Conservation (phyloP, 2,797 vertebrate species). For the Cercopithecus diana region DNA sequence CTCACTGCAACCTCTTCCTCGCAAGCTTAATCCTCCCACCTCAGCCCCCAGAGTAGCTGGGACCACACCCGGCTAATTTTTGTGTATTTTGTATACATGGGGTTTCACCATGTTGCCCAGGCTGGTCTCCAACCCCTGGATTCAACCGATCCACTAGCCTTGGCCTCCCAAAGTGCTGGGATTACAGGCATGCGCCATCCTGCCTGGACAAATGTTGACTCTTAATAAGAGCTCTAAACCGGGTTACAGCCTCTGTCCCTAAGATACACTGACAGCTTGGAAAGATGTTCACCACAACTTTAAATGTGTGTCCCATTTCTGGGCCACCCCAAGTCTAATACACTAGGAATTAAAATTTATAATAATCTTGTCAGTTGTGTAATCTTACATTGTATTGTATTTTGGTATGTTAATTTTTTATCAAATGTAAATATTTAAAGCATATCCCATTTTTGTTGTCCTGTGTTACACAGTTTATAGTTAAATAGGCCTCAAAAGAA, state of each 20-base stretch:
- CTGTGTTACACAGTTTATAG: not conserved
- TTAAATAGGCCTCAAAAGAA: not conserved
- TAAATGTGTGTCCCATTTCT: not conserved
- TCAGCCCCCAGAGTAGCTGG: not conserved
- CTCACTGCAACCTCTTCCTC: not conserved
- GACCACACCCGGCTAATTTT: no score
- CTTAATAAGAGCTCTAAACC: not conserved
- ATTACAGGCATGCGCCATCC: not conserved
- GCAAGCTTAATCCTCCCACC: not conserved
- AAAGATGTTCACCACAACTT: not conserved
- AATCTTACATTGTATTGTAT: not conserved
- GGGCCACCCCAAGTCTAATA: not conserved
- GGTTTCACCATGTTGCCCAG: not conserved
- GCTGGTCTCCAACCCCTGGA: not conserved
- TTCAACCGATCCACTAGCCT: not conserved
- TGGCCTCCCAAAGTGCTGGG: not conserved
- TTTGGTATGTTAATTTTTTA: not conserved
- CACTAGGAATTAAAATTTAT: not conserved
- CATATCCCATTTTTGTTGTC: not conserved
- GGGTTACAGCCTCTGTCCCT: not conserved
- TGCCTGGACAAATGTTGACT: not conserved
- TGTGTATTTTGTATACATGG: no score
- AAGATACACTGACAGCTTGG: not conserved
- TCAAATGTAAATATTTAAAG: slow-evolving; percentile 28
- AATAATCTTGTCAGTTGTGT: not conserved